A percentile compares a stretch with the other conserved stretches of the same genome.
Conservation (phyloP, 2,113 vertebrate genomes). For the Scatophagus argus region DNA sequence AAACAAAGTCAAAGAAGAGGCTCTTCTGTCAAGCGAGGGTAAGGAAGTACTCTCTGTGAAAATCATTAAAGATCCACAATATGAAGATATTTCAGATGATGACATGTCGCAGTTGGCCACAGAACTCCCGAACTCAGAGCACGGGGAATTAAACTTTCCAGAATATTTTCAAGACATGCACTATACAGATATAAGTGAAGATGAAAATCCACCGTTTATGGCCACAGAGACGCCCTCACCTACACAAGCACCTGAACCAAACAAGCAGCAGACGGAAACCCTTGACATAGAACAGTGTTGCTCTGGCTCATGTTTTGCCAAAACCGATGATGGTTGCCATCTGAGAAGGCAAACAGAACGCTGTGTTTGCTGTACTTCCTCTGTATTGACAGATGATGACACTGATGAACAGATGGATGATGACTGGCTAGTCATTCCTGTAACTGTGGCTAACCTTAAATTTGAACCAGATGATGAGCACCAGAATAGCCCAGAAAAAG, state of each 20-base stretch:
- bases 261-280: too few species aligned
- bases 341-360: neutral
- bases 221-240: neutral
- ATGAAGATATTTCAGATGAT: conserved; percentile 55
- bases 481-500: neutral
- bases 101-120: neutral
- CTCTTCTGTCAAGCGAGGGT: fast-evolving
- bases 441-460: conserved; percentile 4
- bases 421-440: conserved; percentile 13
- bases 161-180: neutral
- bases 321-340: too few species aligned
- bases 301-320: too few species aligned
- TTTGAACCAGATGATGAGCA: conserved; percentile 4
- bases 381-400: neutral
- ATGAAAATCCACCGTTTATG: neutral
- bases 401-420: conserved; percentile 15
- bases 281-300: neutral
- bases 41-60: fast-evolving
- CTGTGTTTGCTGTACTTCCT: neutral
- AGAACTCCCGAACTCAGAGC: neutral
- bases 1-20: neutral
- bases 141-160: neutral
- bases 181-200: conserved; percentile 32
- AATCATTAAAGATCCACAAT: neutral
- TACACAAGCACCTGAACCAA: neutral